These are phyloP conservation scores for Trissonchulus sp. DNA, from an alignment of 2,888 invertebrate genomes.

Conservation along the genomic window DNA sequence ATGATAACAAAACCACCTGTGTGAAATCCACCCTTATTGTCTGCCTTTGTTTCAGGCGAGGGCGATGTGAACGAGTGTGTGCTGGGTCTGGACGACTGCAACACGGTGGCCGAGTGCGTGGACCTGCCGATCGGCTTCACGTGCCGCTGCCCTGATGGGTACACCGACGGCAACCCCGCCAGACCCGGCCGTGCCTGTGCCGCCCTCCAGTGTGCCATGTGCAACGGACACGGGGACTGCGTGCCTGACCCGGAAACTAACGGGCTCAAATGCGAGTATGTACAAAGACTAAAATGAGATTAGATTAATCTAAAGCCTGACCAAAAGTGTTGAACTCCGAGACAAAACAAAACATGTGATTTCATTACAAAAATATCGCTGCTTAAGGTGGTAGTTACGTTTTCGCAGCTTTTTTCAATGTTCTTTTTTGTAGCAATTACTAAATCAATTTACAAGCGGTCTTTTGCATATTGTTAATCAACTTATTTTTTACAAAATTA, in stretches of 20 bases:
- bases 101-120: slow-evolving; percentile 47
- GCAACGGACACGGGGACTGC: slow-evolving; percentile 49
- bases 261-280: slow-evolving; percentile 44
- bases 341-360: too few species aligned
- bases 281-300: background rate
- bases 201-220: slow-evolving; percentile 39
- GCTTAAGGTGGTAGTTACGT: too few species aligned
- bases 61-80: slow-evolving; percentile 49
- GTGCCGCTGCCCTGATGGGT: slow-evolving; percentile 48
- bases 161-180: slow-evolving; percentile 45
- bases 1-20: too few species aligned
- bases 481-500: too few species aligned
- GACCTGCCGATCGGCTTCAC: slow-evolving; percentile 47
- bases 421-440: too few species aligned
- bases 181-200: slow-evolving; percentile 47
- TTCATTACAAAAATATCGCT: too few species aligned
- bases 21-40: too few species aligned
- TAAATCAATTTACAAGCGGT: too few species aligned
- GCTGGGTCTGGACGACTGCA: slow-evolving; percentile 50
- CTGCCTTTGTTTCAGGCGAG: slow-evolving; percentile 15
- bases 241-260: slow-evolving; percentile 42
- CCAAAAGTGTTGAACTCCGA: too few species aligned
- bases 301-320: too few species aligned
- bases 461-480: too few species aligned
- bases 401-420: too few species aligned